Evolutionary conservation across 1,140 invertebrate genomes (phyloP).

Genomic region (Aphidius gifuensis): DNA sequence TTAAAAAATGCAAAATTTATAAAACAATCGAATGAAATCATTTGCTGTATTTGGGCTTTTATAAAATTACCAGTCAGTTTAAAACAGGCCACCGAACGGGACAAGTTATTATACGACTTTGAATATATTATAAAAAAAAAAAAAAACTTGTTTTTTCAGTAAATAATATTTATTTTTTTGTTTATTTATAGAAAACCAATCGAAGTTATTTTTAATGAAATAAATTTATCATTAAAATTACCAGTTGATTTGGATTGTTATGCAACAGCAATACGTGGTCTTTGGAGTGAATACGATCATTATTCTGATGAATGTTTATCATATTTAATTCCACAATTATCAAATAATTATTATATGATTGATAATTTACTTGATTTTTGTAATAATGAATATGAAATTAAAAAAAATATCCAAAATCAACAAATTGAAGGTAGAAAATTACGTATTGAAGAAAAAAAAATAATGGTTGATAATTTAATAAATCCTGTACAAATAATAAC

Average conservation of each 20-base stretch:
- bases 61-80: conserved; percentile 51
- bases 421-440: conserved; percentile 37
- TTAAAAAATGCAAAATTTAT: conserved; percentile 54
- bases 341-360: conserved; percentile 33
- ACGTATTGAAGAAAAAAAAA: conserved; percentile 39
- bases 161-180: background rate
- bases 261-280: conserved; percentile 57
- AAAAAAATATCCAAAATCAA: conserved; percentile 33
- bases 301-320: conserved; percentile 47
- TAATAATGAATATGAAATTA: conserved; percentile 29
- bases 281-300: conserved; percentile 64
- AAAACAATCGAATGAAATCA: conserved; percentile 49
- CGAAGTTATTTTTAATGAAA: conserved; percentile 58
- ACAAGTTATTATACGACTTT: conserved; percentile 29
- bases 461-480: conserved; percentile 32
- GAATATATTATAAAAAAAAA: conserved; percentile 1
- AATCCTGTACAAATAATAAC: conserved; percentile 29
- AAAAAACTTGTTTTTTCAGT: background rate
- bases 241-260: conserved; percentile 57
- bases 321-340: conserved; percentile 42
- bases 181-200: conserved; percentile 46
- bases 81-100: conserved; percentile 39
- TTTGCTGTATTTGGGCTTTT: conserved; percentile 55
- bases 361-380: conserved; percentile 36
- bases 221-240: conserved; percentile 58